Conservation (phyloP, 2,113 vertebrate species). For the Oryzias woworae region DNA sequence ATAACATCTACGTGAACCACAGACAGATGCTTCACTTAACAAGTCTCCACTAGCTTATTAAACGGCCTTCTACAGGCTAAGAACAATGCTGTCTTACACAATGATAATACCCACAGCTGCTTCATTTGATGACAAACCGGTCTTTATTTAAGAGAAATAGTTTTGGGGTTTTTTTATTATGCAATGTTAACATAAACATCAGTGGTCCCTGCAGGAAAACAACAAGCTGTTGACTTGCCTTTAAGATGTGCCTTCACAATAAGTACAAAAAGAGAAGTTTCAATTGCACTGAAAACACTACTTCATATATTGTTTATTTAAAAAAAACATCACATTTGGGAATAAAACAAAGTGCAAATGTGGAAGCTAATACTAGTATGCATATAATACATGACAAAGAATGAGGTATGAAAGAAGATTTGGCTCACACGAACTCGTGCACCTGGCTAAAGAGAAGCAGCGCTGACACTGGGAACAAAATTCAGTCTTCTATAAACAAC, state of each 20-base stretch:
- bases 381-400: constrained; percentile 50
- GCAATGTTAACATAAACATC: constrained; percentile 67
- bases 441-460: constrained; percentile 60
- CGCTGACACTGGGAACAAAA: constrained; percentile 28
- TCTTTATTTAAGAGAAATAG: constrained; percentile 67
- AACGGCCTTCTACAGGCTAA: constrained; percentile 2
- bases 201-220: constrained; percentile 43
- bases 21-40: neutral
- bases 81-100: constrained; percentile 46
- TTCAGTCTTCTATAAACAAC: neutral
- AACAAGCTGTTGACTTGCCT: constrained; percentile 37
- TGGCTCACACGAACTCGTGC: constrained; percentile 63
- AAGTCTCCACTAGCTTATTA: neutral
- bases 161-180: constrained; percentile 32
- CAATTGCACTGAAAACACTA: constrained; percentile 63
- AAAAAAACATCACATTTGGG: constrained; percentile 62
- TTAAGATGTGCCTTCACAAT: constrained; percentile 62
- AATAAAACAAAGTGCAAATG: constrained; percentile 69
- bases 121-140: constrained; percentile 61
- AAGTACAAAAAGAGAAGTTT: constrained; percentile 57
- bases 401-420: constrained; percentile 64
- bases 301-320: constrained; percentile 27
- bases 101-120: constrained; percentile 64
- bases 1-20: neutral
- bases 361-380: constrained; percentile 66